Evolutionary conservation across 2,113 vertebrate genomes (phyloP).

Genomic region (Dinomys branickii): DNA sequence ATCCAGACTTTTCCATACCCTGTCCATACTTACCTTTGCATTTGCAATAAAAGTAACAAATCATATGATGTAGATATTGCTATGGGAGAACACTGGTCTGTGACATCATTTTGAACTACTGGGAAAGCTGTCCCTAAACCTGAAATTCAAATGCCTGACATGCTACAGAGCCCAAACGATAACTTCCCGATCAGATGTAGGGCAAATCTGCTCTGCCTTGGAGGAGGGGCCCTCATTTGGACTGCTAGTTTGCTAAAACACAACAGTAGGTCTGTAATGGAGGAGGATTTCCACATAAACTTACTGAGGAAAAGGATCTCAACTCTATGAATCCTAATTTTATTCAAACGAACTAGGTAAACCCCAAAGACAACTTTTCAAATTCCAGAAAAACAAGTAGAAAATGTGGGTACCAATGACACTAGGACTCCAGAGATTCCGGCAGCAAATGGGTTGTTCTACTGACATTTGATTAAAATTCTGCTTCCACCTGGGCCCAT

Average conservation of each 20-base stretch:
- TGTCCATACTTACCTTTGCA: neutral
- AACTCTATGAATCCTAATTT: conserved; percentile 22
- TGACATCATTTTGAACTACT: conserved; percentile 18
- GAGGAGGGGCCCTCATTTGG: neutral
- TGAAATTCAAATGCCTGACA: neutral
- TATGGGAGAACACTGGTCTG: neutral
- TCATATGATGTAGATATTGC: neutral
- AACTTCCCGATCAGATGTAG: neutral
- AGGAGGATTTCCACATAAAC: neutral
- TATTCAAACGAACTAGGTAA: conserved; percentile 47
- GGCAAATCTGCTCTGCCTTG: neutral
- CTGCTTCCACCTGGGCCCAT: conserved; percentile 56
- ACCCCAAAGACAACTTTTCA: conserved; percentile 16
- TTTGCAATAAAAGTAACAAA: conserved; percentile 40
- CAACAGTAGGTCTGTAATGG: neutral
- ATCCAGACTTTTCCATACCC: neutral
- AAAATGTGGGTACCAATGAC: conserved; percentile 38
- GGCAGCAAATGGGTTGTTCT: conserved; percentile 48
- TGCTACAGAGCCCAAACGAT: neutral
- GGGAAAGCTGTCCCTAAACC: neutral
- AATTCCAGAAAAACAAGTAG: conserved; percentile 51
- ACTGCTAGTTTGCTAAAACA: neutral
- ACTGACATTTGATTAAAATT: conserved; percentile 61
- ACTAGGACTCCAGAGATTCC: conserved; percentile 34
- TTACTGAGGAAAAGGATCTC: neutral